phyloP scores from a whole-genome alignment of 2,113 vertebrate genomes.

The Condylura cristata region DNA sequence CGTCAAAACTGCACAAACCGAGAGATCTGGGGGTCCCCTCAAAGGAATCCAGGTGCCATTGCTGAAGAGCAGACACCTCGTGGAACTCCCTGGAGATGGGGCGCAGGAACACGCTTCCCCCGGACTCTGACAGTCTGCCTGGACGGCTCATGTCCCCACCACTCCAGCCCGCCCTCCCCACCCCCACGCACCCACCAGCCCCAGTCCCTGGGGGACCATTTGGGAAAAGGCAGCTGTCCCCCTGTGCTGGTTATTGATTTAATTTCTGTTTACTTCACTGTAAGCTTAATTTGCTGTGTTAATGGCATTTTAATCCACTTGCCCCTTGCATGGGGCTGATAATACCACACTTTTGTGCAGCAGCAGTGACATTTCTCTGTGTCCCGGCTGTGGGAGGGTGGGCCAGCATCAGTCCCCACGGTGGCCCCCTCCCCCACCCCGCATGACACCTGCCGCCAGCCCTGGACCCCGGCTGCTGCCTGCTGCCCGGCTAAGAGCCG shows the following conservation, averaged over 20 bases:
- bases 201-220: neutral
- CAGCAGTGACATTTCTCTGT: constrained; percentile 78
- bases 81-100: fast-evolving
- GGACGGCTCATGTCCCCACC: fast-evolving
- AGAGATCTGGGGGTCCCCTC: neutral
- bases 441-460: neutral
- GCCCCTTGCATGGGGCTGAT: constrained; percentile 80
- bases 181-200: neutral
- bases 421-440: neutral
- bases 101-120: neutral
- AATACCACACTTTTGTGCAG: constrained; percentile 67
- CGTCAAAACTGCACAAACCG: neutral
- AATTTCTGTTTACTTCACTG: constrained; percentile 84
- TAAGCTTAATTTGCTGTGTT: constrained; percentile 86
- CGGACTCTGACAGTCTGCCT: neutral
- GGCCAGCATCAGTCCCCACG: constrained; percentile 13
- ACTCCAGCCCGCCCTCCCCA: neutral
- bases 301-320: constrained; percentile 85
- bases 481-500: neutral
- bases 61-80: neutral
- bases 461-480: too few species aligned
- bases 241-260: constrained; percentile 79
- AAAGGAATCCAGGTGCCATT: neutral
- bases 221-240: constrained; percentile 72
- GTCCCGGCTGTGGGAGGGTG: constrained; percentile 61